A percentile compares a stretch with the other conserved stretches of the same genome.
Evolutionary conservation across 92 coral and sea anemone species (phyloP).

Genomic region (Palythoa grandiflora): DNA sequence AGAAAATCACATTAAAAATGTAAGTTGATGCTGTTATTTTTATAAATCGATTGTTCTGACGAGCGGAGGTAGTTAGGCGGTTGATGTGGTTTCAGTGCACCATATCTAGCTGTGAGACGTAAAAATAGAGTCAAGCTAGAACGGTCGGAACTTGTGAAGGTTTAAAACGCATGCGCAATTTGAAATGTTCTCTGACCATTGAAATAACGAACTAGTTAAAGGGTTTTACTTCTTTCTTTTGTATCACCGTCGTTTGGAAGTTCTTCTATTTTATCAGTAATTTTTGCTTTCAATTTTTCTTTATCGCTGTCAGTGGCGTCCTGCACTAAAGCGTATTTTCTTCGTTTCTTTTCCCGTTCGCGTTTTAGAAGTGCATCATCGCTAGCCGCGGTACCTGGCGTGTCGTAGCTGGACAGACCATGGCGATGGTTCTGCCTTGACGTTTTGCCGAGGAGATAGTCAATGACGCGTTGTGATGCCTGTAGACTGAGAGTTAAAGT

Average conservation of each 20-base stretch:
- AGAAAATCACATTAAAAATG: too few relatives aligned
- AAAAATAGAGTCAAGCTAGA: too few relatives aligned
- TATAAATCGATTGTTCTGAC: too few relatives aligned
- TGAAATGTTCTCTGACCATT: too few relatives aligned
- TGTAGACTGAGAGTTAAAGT: background rate
- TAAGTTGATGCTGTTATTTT: too few relatives aligned
- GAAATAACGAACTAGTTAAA: background rate
- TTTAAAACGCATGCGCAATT: background rate
- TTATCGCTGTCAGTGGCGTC: slow-evolving; percentile 20
- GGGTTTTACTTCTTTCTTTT: slow-evolving; percentile 17
- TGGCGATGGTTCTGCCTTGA: background rate
- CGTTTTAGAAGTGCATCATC: slow-evolving; percentile 12
- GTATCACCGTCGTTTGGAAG: background rate
- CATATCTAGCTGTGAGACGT: too few relatives aligned
- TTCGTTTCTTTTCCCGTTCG: slow-evolving; percentile 30
- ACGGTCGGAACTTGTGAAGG: background rate
- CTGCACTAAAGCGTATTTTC: background rate
- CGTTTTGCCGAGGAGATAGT: slow-evolving; percentile 18
- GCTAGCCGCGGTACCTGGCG: background rate
- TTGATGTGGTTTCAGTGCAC: too few relatives aligned
- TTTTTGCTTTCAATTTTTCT: background rate
- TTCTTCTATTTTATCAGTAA: slow-evolving; percentile 10
- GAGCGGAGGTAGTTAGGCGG: too few relatives aligned
- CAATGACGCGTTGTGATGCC: slow-evolving; percentile 32
- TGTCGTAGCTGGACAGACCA: slow-evolving; percentile 5